These are phyloP conservation scores for Gadus macrocephalus DNA, from an alignment of 2,113 vertebrate genomes.

Conservation along the genomic window DNA sequence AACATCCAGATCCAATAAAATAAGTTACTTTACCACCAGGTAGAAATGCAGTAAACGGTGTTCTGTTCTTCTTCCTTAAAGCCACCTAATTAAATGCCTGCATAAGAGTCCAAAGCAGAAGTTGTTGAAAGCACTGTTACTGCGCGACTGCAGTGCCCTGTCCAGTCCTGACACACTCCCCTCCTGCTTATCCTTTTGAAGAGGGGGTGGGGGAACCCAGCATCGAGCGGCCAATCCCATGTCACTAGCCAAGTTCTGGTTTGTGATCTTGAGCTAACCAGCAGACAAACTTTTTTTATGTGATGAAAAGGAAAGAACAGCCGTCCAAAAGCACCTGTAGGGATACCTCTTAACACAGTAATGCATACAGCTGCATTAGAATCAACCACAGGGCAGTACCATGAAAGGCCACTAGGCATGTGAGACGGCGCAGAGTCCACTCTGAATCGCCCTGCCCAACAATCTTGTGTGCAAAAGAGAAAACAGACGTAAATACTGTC, in stretches of 20 bases:
- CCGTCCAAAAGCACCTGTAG: background rate
- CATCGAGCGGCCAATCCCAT: background rate
- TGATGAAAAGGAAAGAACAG: conserved; percentile 17
- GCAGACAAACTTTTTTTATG: background rate
- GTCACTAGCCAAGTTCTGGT: background rate
- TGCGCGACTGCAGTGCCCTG: background rate
- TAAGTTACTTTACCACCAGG: background rate
- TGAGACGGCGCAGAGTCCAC: conserved; percentile 1
- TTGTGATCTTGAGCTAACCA: background rate
- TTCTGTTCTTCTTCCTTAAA: background rate
- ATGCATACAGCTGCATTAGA: conserved; percentile 37
- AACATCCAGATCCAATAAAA: background rate
- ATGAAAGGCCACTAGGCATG: background rate
- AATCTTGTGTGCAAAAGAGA: no score
- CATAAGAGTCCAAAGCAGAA: background rate
- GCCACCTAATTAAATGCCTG: background rate
- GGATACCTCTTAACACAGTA: conserved; percentile 1
- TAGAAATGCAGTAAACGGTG: background rate
- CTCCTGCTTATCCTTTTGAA: background rate
- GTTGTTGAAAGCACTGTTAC: background rate
- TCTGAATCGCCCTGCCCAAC: background rate
- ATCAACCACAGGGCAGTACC: conserved; percentile 23
- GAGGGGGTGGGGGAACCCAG: background rate
- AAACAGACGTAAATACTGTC: no score
- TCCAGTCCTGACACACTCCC: background rate